Percentiles rank a stretch among this genome's conserved stretches.
phyloP scores from a whole-genome alignment of 2,888 invertebrate species.

The Callinectes sapidus region DNA sequence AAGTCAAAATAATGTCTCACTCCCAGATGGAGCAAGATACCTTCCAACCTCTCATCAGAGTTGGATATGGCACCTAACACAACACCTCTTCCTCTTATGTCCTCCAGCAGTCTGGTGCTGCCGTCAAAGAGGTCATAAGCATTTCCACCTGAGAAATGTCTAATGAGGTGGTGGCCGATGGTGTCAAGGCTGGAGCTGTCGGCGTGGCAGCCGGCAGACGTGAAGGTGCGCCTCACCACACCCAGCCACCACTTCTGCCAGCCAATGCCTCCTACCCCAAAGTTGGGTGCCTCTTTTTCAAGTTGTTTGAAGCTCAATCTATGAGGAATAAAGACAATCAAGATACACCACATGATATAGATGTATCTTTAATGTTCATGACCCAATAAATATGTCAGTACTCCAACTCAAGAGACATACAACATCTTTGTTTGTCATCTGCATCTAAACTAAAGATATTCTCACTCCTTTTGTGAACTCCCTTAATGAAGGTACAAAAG shows the following conservation, averaged over 20 bases:
- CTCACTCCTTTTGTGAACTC: background rate
- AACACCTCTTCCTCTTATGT: slow-evolving; percentile 76
- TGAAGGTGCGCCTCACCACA: slow-evolving; percentile 82
- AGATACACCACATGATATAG: background rate
- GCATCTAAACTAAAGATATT: background rate
- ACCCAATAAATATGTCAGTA: background rate
- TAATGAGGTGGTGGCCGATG: slow-evolving; percentile 75
- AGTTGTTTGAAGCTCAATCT: slow-evolving; percentile 82
- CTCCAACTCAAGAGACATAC: background rate
- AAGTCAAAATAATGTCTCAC: slow-evolving; percentile 87
- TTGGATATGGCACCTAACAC: slow-evolving; percentile 89
- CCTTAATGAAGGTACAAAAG: background rate
- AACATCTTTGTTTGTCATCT: background rate
- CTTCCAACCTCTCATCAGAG: slow-evolving; percentile 87
- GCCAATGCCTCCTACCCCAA: slow-evolving; percentile 83
- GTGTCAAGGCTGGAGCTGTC: slow-evolving; percentile 73
- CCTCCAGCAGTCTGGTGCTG: slow-evolving; percentile 81
- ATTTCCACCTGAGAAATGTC: slow-evolving; percentile 82
- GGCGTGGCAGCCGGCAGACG: slow-evolving; percentile 75
- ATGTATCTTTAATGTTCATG: background rate
- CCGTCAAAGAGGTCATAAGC: slow-evolving; percentile 86
- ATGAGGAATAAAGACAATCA: slow-evolving; percentile 75
- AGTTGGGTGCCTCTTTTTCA: slow-evolving; percentile 85
- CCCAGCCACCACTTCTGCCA: slow-evolving; percentile 91
- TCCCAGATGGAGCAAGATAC: slow-evolving; percentile 82